A percentile compares a stretch with the other conserved stretches of the same genome.
phyloP scores from a whole-genome alignment of 2,797 vertebrate genomes.

The Euphonia xanthogaster region DNA sequence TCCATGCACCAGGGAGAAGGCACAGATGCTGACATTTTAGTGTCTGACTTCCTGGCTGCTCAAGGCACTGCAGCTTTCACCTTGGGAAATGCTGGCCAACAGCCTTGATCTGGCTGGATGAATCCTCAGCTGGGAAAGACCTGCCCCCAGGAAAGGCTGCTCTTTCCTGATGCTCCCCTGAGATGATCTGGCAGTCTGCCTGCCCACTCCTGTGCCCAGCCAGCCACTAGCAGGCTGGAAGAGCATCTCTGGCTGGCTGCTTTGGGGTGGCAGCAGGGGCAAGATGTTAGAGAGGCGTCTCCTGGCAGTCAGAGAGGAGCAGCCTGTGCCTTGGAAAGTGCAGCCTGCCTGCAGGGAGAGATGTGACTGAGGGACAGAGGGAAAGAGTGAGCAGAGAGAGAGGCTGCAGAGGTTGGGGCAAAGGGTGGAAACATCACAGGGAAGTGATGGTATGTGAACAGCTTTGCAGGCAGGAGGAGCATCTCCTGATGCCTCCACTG shows the following conservation, averaged over 20 bases:
- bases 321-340: background rate
- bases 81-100: background rate
- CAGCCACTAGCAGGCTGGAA: background rate
- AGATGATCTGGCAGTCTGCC: background rate
- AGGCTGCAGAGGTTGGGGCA: background rate
- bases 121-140: background rate
- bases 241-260: background rate
- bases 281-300: background rate
- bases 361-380: accelerated
- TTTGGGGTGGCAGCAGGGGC: background rate
- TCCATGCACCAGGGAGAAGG: background rate
- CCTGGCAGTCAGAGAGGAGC: background rate
- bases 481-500: background rate
- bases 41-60: background rate
- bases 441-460: accelerated
- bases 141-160: background rate
- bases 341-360: background rate
- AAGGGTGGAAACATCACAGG: accelerated
- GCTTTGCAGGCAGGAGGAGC: background rate
- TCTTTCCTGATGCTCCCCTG: background rate
- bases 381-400: background rate
- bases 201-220: background rate
- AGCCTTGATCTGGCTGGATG: background rate
- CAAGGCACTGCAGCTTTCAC: background rate
- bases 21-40: background rate